phyloP scores from a whole-genome alignment of 2,113 vertebrate species.

The Puffinus mauretanicus region DNA sequence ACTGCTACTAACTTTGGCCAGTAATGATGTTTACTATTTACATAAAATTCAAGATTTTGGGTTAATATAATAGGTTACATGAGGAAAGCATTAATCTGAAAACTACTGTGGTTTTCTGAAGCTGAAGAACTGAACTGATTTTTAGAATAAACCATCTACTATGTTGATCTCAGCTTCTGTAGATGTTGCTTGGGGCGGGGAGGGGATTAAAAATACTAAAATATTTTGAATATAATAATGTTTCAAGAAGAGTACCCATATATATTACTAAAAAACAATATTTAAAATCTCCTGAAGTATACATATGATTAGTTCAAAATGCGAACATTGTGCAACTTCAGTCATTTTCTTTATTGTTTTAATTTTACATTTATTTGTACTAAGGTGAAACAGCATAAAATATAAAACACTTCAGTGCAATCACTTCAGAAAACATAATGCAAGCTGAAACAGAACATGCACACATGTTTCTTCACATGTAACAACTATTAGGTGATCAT shows the following conservation, averaged over 20 bases:
- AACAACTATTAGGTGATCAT: background rate
- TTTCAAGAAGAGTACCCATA: background rate
- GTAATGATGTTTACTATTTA: conserved; percentile 20
- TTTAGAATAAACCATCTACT: conserved; percentile 28
- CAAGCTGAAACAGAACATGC: background rate
- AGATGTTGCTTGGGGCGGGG: conserved; percentile 18
- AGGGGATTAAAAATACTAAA: conserved; percentile 21
- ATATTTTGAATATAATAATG: conserved; percentile 47
- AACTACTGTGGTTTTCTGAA: background rate
- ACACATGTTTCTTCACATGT: background rate
- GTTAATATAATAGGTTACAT: conserved; percentile 34
- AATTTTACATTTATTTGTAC: background rate
- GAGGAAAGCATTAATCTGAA: conserved; percentile 51
- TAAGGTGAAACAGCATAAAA: background rate
- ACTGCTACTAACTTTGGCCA: background rate
- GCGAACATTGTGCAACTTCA: background rate
- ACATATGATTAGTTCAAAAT: background rate
- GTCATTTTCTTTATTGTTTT: background rate
- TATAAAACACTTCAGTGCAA: background rate
- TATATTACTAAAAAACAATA: conserved; percentile 14
- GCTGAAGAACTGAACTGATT: conserved; percentile 38
- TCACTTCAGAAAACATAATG: background rate
- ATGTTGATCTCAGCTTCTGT: background rate
- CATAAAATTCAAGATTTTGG: background rate
- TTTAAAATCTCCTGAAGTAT: conserved; percentile 16